Percentiles rank a stretch among this genome's conserved stretches.
Conservation (phyloP, 2,113 vertebrate genomes). For the Ardeotis arabs region DNA sequence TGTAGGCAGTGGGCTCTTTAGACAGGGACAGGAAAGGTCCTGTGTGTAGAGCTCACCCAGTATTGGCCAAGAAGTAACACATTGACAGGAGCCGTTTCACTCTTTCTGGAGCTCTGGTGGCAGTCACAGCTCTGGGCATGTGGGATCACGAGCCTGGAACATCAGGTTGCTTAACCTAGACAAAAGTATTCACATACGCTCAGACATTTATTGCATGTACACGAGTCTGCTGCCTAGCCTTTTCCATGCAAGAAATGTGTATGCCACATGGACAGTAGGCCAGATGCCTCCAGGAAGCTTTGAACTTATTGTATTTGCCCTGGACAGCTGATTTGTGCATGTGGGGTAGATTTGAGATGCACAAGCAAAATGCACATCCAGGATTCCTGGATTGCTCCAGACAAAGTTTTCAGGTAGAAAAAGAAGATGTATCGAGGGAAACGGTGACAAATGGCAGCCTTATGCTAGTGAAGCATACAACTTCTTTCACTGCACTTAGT, state of each 20-base stretch:
- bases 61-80: not conserved
- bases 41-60: not conserved
- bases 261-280: not conserved
- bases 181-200: not conserved
- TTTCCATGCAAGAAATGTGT: not conserved
- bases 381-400: not conserved
- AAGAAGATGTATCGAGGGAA: not conserved
- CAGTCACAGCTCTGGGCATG: not conserved
- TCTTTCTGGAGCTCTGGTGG: not conserved
- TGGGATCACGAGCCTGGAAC: not conserved
- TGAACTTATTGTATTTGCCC: not conserved
- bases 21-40: not conserved
- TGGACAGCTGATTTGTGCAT: not conserved
- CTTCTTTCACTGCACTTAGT: not conserved
- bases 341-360: not conserved
- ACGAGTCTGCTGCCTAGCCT: not conserved
- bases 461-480: not conserved
- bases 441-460: not conserved
- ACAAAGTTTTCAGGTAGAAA: not conserved
- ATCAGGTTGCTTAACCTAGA: not conserved
- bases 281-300: conserved; percentile 3
- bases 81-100: not conserved
- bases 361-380: not conserved
- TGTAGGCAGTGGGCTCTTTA: not conserved
- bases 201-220: not conserved